Percentiles rank a stretch among this genome's conserved stretches.
Evolutionary conservation across 53 echinoderm and acorn worm species (phyloP).

Genomic region (Luidia sarsii): DNA sequence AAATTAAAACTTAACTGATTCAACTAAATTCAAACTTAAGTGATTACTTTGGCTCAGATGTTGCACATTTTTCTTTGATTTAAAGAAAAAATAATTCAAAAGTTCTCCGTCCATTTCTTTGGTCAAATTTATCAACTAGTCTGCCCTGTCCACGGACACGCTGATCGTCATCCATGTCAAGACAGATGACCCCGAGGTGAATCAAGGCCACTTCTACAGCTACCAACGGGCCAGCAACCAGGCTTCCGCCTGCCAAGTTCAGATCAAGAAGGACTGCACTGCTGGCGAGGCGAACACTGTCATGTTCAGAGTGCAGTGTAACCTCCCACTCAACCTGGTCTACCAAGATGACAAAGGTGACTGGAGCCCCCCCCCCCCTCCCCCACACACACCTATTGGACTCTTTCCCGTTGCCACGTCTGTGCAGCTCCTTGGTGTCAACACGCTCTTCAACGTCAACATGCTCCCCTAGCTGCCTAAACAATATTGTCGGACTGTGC

Average conservation of each 20-base stretch:
- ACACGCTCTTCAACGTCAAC: too few species aligned
- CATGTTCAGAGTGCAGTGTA: conserved; percentile 46
- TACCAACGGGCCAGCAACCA: conserved; percentile 14
- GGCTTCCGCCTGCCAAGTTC: conserved; percentile 16
- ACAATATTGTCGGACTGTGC: too few species aligned
- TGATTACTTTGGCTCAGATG: background rate
- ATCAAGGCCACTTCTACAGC: conserved; percentile 20
- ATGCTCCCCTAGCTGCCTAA: too few species aligned
- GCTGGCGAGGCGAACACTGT: conserved; percentile 1
- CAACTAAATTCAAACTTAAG: background rate
- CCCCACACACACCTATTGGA: too few species aligned
- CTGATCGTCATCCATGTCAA: conserved; percentile 27
- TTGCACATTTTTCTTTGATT: too few species aligned
- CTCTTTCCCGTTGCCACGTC: too few species aligned
- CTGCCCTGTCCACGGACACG: background rate
- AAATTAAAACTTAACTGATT: too few species aligned
- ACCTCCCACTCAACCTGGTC: conserved; percentile 21
- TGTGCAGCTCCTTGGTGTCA: too few species aligned
- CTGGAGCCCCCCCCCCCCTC: too few species aligned
- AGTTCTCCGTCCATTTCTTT: background rate
- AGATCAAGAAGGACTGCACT: background rate
- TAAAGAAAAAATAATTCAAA: too few species aligned
- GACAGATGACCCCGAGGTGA: conserved; percentile 4
- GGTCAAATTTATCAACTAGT: background rate
- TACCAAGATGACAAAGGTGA: conserved; percentile 55